Percentiles rank a stretch among this genome's conserved stretches.
These are phyloP conservation scores for Cydia pomonella DNA, from an alignment of 1,140 invertebrate genomes.

Conservation along the genomic window DNA sequence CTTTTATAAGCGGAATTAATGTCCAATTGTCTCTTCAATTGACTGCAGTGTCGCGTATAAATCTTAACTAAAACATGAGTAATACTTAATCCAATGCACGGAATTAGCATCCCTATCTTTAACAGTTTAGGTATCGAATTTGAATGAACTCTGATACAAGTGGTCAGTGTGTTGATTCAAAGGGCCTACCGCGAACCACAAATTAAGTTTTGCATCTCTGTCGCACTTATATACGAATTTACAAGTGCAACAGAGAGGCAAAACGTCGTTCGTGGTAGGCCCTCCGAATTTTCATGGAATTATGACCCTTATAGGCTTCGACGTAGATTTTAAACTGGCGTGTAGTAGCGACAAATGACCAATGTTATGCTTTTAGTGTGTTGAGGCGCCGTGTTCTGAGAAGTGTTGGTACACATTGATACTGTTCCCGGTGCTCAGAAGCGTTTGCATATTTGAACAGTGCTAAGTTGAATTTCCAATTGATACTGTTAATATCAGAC, in stretches of 20 bases:
- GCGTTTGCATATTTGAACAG: constrained; percentile 49
- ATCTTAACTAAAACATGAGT: constrained; percentile 70
- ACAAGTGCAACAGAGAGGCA: no score
- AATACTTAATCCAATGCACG: constrained; percentile 64
- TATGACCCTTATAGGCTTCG: background rate
- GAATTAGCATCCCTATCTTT: constrained; percentile 38
- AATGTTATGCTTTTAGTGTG: constrained; percentile 44
- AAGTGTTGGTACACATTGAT: constrained; percentile 51
- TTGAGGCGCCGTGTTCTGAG: constrained; percentile 59
- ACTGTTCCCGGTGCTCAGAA: constrained; percentile 46
- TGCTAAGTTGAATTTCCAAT: constrained; percentile 56
- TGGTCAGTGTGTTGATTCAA: background rate
- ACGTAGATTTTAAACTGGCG: background rate
- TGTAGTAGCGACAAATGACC: background rate
- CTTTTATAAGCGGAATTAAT: constrained; percentile 74
- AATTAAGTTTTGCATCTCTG: no score
- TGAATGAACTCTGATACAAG: constrained; percentile 35
- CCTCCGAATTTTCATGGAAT: no score
- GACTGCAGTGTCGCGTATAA: constrained; percentile 59
- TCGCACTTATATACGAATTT: no score
- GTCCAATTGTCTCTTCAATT: constrained; percentile 67
- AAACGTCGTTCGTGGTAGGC: no score
- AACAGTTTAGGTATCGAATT: constrained; percentile 36
- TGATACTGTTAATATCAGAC: constrained; percentile 29
- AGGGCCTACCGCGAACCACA: no score